Evolutionary conservation across 2,797 vertebrate species (phyloP).

Genomic region (Peromyscus aztecus): DNA sequence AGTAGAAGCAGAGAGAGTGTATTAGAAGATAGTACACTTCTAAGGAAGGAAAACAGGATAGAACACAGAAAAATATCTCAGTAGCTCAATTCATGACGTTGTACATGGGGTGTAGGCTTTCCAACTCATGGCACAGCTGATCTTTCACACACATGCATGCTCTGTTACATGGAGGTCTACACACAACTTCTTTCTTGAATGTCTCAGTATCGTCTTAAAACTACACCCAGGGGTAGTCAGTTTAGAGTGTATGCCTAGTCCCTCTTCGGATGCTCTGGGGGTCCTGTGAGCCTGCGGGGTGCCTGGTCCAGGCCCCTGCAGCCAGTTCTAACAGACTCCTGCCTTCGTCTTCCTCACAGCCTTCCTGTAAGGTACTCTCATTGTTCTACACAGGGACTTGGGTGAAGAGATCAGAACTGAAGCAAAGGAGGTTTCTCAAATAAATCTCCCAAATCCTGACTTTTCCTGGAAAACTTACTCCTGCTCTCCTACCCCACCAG

Average conservation of each 20-base stretch:
- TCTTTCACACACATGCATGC: background rate
- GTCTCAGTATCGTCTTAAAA: background rate
- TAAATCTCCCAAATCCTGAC: conserved; percentile 24
- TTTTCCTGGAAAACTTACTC: background rate
- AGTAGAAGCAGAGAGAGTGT: background rate
- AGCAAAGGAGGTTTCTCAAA: background rate
- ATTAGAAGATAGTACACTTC: background rate
- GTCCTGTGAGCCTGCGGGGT: background rate
- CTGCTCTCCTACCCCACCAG: background rate
- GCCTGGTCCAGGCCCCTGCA: background rate
- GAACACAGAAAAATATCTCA: background rate
- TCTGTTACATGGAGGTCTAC: background rate
- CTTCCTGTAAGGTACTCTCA: background rate
- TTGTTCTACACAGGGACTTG: background rate
- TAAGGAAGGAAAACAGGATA: background rate
- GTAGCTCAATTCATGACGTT: background rate
- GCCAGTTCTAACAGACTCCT: background rate
- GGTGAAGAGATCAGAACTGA: background rate
- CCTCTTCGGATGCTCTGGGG: background rate
- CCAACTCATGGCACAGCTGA: background rate
- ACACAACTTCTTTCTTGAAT: background rate
- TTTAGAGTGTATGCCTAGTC: background rate
- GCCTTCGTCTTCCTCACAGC: background rate
- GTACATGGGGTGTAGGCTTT: background rate
- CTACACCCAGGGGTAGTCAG: background rate